Evolutionary conservation across 2,888 invertebrate genomes (phyloP), one percentile per base, ranked within the genome.

Genomic region (Zygaena filipendulae): DNA sequence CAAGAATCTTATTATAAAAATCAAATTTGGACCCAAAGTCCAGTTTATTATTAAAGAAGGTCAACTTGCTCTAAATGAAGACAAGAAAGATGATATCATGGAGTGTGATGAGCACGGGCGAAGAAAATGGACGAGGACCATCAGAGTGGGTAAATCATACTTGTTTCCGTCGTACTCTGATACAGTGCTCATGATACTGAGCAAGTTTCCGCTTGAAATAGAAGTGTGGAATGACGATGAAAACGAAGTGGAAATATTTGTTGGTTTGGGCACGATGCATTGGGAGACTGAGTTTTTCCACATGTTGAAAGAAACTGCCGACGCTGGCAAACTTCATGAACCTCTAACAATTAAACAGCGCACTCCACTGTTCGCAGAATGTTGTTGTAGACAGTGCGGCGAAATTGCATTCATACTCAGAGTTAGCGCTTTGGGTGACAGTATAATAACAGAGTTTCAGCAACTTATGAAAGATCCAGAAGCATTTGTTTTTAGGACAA

Each of bases 141-240:
- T 81, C 52, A 52, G 80, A 72, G 52, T 71, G 33, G 63, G 84
- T 59, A 82, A 82, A 67, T 83, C 84, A 1, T 74, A 66, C 43
- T 42, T 84, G 11, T 84, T 84, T 29, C 63, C 82, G 4, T 68
- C 71, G 11, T 74, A 67, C 27, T 64, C 82, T 3, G 71, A 77
- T 21, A 68, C 70, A 2, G 49, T 84, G 8, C 51, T 77, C 1
- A 52, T 63, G 39, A 64, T 61, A 16, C 48, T 84, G 3, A 63
- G 61, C 21, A 66, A 63, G 25, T 74, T 70, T 40, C 82, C 82
- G n/a, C 42, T 84, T 25, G 70, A 79, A 47, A 54, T 84, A 18
- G 68, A 70, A 39, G 58, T 84, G 4, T 75, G 67, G 60, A 70
- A 75, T 11, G 80, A 79, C 27, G 70, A 74, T 27, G 59, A 59